Evolutionary conservation across 2,797 vertebrate genomes (phyloP).

Genomic region (Anguilla megastoma): DNA sequence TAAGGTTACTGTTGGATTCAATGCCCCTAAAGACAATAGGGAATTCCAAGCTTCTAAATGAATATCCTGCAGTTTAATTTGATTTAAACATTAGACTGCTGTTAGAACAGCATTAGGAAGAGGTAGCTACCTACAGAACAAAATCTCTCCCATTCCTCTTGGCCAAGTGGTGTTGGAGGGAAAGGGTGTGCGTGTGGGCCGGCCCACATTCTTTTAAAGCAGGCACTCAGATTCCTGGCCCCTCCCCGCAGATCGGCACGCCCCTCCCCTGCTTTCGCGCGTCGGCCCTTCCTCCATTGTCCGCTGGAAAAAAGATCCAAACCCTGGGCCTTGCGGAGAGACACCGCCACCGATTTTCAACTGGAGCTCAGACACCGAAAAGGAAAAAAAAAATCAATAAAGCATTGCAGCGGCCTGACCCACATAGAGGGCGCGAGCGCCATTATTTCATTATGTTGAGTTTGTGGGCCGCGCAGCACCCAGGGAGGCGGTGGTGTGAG

Average conservation of each 20-base stretch:
- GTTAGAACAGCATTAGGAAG: background rate
- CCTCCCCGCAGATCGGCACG: constrained; percentile 46
- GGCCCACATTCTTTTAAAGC: constrained; percentile 72
- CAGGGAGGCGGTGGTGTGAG: constrained; percentile 62
- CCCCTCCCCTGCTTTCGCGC: constrained; percentile 33
- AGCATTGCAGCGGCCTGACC: constrained; percentile 75
- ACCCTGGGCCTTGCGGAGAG: background rate
- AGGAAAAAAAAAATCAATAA: constrained; percentile 75
- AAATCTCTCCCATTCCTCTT: constrained; percentile 64
- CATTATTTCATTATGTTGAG: constrained; percentile 34
- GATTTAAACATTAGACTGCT: background rate
- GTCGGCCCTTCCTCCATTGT: constrained; percentile 67
- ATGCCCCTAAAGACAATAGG: background rate
- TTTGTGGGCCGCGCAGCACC: background rate
- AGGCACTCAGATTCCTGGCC: constrained; percentile 67
- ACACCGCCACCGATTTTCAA: constrained; percentile 50
- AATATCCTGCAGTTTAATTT: background rate
- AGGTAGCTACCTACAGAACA: background rate
- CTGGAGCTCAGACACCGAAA: constrained; percentile 56
- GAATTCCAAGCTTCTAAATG: background rate
- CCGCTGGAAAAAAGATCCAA: constrained; percentile 54
- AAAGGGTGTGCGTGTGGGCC: constrained; percentile 71
- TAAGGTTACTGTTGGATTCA: background rate
- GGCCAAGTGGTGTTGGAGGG: constrained; percentile 61
- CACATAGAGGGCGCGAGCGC: constrained; percentile 66